Base-by-base conservation (phyloP, 30 jellyfish, hydroid and myxozoan genomes). In the Rhopilema esculentum region DNA sequence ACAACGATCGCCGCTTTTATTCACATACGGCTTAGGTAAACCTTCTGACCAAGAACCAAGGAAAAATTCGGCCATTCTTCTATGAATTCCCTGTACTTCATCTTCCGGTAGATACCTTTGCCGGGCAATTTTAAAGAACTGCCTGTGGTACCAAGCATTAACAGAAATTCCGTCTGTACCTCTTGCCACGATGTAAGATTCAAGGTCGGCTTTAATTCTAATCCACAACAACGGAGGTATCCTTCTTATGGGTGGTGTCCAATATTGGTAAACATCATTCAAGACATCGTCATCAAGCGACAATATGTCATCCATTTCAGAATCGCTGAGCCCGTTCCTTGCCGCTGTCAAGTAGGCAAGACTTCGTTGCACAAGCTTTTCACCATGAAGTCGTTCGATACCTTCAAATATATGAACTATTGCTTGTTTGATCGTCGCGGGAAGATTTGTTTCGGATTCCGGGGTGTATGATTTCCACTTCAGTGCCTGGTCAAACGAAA, bases 221-320 rank as follows among this genome's bases (percentile, higher is more conserved):
- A 93, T 66, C 98, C 98, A 93, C 62, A 93, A 87, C 83, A 93
- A 66, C 8, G 98, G 97, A 9, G 98, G 98, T 16, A 88, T 77
- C 32, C 97, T 71, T 24, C 98, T 82, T 0, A 93, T 69, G 18
- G 98, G 98, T 40, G 98, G 98, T 0, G 97, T 88, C 98, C 98
- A 93, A 80, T 93, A 93, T 63, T 93, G 98, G 67, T 93, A 93
- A 12, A 93, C 98, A 69, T 93, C 98, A 49, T 93, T 93, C 66
- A 93, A 70, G 0, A 93, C 98, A 0, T 87, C 96, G 49, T 93
- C 98, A 66, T 93, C 98, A 40, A 87, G 75, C 16, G 98, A 93
- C 7, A 93, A 71, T 15, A 93, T 19, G 40, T 93, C 98, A 75
- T 93, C 98, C 17, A 93, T 77, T 72, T 93, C 98, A 0, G 93